phyloP scores from a whole-genome alignment of 2,888 invertebrate genomes.

The Acanthosepion lycidas region DNA sequence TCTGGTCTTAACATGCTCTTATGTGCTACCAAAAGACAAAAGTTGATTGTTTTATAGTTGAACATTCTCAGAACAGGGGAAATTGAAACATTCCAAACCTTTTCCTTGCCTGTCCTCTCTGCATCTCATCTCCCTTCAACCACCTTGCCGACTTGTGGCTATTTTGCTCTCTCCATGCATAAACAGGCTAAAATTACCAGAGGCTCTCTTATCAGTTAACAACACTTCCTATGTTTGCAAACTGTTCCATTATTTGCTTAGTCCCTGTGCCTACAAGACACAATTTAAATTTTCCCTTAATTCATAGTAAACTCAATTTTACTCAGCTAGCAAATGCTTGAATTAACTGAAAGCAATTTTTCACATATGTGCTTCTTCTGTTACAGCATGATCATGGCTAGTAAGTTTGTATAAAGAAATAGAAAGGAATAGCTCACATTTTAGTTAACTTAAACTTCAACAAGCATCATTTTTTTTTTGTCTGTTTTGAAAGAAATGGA shows the following conservation, averaged over 20 bases:
- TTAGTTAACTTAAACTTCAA: background rate
- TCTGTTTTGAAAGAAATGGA: background rate
- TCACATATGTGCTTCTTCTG: background rate
- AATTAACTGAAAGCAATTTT: background rate
- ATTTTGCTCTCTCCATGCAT: background rate
- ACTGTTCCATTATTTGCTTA: background rate
- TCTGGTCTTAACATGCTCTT: background rate
- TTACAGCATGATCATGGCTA: background rate
- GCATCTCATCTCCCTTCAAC: slow-evolving; percentile 16
- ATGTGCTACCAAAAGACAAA: slow-evolving; percentile 11
- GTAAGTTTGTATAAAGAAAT: background rate
- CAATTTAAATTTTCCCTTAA: background rate
- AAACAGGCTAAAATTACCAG: background rate
- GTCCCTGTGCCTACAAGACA: background rate
- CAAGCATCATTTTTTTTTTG: slow-evolving; percentile 2
- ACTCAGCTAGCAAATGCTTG: background rate
- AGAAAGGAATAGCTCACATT: background rate
- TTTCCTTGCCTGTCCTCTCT: background rate
- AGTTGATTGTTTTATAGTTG: background rate
- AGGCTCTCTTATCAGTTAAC: background rate
- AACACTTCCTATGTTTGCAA: background rate
- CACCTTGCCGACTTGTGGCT: background rate
- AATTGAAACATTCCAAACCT: slow-evolving; percentile 12
- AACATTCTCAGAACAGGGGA: background rate
- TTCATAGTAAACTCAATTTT: background rate